Evolutionary conservation across 2,113 vertebrate species (phyloP), one percentile per base, ranked within the genome.

Genomic region (Condylura cristata): DNA sequence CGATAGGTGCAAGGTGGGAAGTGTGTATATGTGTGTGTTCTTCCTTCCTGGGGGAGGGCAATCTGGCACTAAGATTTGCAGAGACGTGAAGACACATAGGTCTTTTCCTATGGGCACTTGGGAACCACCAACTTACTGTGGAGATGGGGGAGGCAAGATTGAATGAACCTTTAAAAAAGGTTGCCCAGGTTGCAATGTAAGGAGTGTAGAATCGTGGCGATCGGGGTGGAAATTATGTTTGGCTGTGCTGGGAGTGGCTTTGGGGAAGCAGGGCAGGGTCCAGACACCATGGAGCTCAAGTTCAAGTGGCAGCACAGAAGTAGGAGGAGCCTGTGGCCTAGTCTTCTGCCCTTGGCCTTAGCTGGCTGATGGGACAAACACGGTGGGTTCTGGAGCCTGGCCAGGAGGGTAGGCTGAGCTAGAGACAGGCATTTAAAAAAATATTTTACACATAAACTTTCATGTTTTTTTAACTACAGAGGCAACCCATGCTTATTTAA

Each of bases 401-500:
- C 83, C 70, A 82, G 58, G 26, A 56, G 44, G 44, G 46, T 86
- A 61, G 39, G 44, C 76, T 74, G 70, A 83, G 39, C 17, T 80
- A 22, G 58, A 79, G 28, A 80, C 16, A 22, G 34, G 39, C 28
- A 61, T 61, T 58, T 58, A 8, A 5, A 61, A 68, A 76, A 75
- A n/a, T 75, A 26, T 58, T 80, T 93, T 84, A 76, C 28, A 82
- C 1, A 14, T 81, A 86, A 89, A 6, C 44, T 84, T 75, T 83
- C 86, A 84, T 85, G 8, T 4, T 86, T 92, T 85, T 90, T 71
- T 68, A 72, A 34, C 86, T 90, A 88, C 17, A 96, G 88, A 86
- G 94, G 48, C 58, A 72, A 86, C 44, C 9, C 12, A 9, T 82
- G 39, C 30, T 88, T 88, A 90, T 68, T 85, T 96, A 86, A 86